phyloP scores from a whole-genome alignment of 2,797 vertebrate species.

The Melopsittacus undulatus region DNA sequence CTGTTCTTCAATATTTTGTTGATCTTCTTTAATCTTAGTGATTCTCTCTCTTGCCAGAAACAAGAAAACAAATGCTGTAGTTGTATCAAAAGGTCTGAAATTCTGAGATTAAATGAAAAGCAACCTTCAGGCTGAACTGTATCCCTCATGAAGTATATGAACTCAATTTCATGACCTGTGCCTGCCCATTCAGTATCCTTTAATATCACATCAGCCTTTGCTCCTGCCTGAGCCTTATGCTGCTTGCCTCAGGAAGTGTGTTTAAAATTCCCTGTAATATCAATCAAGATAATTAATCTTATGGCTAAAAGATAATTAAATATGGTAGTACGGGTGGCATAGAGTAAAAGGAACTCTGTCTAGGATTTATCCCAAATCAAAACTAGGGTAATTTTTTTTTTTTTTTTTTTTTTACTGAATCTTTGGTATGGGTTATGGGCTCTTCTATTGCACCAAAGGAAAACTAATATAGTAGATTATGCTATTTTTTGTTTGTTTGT shows the following conservation, averaged over 20 bases:
- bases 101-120: slow-evolving; percentile 53
- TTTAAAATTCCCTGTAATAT: not conserved
- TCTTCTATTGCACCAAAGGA: not conserved
- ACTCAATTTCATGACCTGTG: slow-evolving; percentile 17
- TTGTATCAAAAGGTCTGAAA: slow-evolving; percentile 2
- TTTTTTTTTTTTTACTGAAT: not conserved
- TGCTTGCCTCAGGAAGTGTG: not conserved
- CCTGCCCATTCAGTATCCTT: not conserved
- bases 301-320: slow-evolving; percentile 9
- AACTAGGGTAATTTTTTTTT: not conserved
- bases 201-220: not conserved
- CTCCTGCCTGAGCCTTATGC: not conserved
- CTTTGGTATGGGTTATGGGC: not conserved
- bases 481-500: not conserved
- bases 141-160: slow-evolving; percentile 32
- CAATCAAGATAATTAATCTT: not conserved
- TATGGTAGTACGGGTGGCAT: not conserved
- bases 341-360: not conserved
- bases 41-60: slow-evolving; percentile 6
- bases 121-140: slow-evolving; percentile 41
- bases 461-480: not conserved
- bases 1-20: slow-evolving; percentile 44
- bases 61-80: slow-evolving; percentile 42
- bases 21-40: slow-evolving; percentile 44
- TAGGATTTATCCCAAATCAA: not conserved